Base-by-base conservation (phyloP, 2,113 vertebrate species). In the Epinephelus cyanopodus region DNA sequence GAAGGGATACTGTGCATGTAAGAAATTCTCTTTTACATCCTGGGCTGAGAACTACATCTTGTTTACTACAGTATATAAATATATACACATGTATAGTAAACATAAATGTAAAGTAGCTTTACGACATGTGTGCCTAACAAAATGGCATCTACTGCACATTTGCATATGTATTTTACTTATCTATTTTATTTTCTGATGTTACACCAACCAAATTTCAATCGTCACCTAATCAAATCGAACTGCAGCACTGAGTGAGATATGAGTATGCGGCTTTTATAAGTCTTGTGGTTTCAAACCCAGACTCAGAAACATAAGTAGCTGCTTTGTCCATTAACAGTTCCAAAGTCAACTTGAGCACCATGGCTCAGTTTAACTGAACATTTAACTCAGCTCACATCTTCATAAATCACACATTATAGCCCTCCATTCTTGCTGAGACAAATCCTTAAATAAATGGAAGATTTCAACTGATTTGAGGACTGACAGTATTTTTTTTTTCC, bases 221-320 rank as follows among this genome's bases (percentile, higher is more conserved):
- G 53, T 54, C 71, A 47, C 71, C 12, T 33, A 11, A 70, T 45
- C 33, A 54, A 62, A 37, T 53, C 53, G 23, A 61, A 53, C 52
- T 50, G 33, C 5, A 18, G 19, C 14, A 39, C 50, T 61, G 72
- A 13, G 18, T 58, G 47, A 71, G 27, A 69, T 37, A 65, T 65
- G 76, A 76, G 13, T 65, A 23, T 70, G 72, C 56, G 53, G 79
- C 50, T 45, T 85, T 81, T 71, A 45, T 27, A 12, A 53, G 73
- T 13, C 54, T 56, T 67, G 72, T 37, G 78, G 81, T 85, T 79
- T 60, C 11, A 64, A 77, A 77, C 12, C 23, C 39, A 52, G 57
- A 77, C 45, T 48, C 23, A 65, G 52, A 66, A 65, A 53, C 39
- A 77, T 4, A 70, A 78, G 79, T 9, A 56, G 74, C 78, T 50